Evolutionary conservation across 64 coral and sea anemone genomes (phyloP), one percentile per base, ranked within the genome.

Genomic region (Catalaphyllia jardinei): DNA sequence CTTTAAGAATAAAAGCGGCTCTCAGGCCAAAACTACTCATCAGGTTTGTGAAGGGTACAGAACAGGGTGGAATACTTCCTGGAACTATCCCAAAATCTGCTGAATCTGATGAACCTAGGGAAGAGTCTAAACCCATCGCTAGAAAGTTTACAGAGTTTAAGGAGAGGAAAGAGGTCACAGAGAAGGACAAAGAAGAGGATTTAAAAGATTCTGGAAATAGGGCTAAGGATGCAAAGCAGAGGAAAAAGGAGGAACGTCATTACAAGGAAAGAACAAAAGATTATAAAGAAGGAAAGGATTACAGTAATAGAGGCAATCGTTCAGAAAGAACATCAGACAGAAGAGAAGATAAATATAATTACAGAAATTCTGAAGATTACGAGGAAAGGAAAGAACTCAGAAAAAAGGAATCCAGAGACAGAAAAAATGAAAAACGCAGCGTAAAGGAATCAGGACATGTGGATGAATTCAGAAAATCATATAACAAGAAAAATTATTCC

Each of bases 11-110:
- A 29, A 88, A 92, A 30, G 72, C 78, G 27, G 88, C 87, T 8
- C 82, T 90, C 35, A 86, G 75, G 67, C 94, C 94, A 10, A 96
- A 93, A 82, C 19, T 96, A 57, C 87, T 96, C 49, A 96, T 96
- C 30, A 76, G 87, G n/a, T 96, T 96, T 90, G 94, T 96, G n/a
- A 79, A 78, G 78, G 94, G 94, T 52, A 74, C 79, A 57, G 87
- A 94, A 22, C 75, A 79, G 49, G 80, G 62, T 76, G 83, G 88
- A 33, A 78, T 96, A 87, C 79, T 96, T 62, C 95, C 91, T 42
- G 95, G 95, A 60, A 96, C 95, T 54, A 50, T 96, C 54, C 71
- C 76, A 75, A 51, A 33, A 38, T 18, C 30, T 28, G 81, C 71
- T 49, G 74, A 76, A 76, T 46, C 42, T 46, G 31, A 19, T 4